These are phyloP conservation scores for Rhinichthys klamathensis DNA, from an alignment of 2,113 vertebrate species.

Conservation along the genomic window DNA sequence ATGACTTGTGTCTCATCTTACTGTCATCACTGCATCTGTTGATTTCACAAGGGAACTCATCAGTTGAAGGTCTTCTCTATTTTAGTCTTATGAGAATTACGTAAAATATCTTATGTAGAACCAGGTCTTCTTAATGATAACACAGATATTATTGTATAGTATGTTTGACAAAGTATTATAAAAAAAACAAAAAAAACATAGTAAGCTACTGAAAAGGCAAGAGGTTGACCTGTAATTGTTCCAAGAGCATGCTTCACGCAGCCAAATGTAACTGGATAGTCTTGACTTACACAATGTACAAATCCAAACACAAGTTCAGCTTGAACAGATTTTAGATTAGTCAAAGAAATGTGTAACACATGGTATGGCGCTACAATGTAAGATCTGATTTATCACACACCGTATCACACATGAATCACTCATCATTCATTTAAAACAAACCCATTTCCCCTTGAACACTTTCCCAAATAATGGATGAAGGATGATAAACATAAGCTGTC, in stretches of 20 bases:
- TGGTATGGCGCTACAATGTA: neutral
- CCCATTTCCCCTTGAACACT: neutral
- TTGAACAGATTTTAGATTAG: neutral
- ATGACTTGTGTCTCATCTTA: neutral
- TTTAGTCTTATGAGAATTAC: slow-evolving; percentile 52
- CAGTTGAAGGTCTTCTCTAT: slow-evolving; percentile 64
- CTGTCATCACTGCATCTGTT: slow-evolving; percentile 19
- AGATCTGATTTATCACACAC: neutral
- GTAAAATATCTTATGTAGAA: neutral
- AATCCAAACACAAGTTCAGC: neutral
- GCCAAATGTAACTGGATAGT: neutral
- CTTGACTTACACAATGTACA: neutral
- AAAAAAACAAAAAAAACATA: too few relatives aligned
- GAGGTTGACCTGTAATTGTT: neutral
- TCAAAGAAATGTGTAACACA: neutral
- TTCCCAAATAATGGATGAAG: neutral
- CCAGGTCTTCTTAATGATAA: slow-evolving; percentile 5
- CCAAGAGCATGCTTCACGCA: neutral
- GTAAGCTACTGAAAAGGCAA: neutral
- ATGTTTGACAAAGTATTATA: too few relatives aligned
- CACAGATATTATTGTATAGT: neutral
- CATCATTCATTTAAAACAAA: neutral
- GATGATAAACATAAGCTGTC: neutral
- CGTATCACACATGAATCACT: neutral
- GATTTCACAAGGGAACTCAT: slow-evolving; percentile 50